phyloP scores from a whole-genome alignment of 2,113 vertebrate genomes.

The Tragelaphus scriptus region DNA sequence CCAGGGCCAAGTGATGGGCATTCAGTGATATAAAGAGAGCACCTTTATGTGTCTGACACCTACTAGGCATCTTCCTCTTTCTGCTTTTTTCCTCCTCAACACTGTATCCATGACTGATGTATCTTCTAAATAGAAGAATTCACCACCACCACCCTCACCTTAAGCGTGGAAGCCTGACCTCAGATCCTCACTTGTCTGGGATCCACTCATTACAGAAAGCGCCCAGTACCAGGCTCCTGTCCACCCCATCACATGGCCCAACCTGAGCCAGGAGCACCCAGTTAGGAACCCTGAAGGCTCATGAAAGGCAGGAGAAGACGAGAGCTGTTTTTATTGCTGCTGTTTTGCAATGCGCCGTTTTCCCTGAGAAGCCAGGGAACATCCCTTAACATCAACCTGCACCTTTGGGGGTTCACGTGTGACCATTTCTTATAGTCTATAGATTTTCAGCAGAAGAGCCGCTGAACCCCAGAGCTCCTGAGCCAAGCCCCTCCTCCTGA shows the following conservation, averaged over 20 bases:
- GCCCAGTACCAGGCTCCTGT: accelerated
- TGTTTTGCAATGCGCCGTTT: background rate
- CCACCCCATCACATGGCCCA: accelerated
- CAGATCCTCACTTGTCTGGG: background rate
- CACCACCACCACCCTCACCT: background rate
- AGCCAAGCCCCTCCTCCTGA: background rate
- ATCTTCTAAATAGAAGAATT: background rate
- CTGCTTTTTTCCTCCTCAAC: background rate
- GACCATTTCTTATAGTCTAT: background rate
- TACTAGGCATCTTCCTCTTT: background rate
- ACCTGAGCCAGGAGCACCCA: background rate
- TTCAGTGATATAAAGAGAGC: background rate
- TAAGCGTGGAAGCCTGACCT: background rate
- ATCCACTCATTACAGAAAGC: background rate
- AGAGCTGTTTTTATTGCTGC: accelerated
- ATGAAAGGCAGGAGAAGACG: background rate
- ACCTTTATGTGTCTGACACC: background rate
- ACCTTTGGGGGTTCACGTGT: background rate
- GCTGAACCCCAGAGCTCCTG: background rate
- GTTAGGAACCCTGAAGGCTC: background rate
- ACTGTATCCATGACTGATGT: background rate
- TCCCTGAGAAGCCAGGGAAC: background rate
- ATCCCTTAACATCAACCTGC: background rate
- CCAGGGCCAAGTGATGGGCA: background rate
- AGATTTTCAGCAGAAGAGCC: background rate